Conservation (phyloP, 2,797 vertebrate genomes). For the Lophotriccus pileatus region DNA sequence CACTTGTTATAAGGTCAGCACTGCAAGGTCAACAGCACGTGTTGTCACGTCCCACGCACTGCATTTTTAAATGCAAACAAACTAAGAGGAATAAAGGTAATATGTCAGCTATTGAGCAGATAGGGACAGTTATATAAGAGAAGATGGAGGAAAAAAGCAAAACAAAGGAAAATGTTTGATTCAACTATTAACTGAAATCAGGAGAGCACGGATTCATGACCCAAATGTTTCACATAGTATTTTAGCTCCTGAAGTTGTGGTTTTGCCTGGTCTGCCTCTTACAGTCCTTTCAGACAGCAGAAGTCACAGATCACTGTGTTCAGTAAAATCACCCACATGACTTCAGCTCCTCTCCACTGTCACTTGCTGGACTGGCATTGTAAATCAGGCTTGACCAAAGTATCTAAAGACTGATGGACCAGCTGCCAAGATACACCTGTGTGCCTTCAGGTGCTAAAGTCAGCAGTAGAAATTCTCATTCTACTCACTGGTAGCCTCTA, state of each 20-base stretch:
- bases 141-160: neutral
- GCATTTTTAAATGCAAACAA: neutral
- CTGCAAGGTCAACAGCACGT: conserved; percentile 31
- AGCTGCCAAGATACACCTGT: neutral
- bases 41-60: neutral
- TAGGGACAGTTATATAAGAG: neutral
- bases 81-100: neutral
- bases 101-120: neutral
- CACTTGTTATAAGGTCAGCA: conserved; percentile 20
- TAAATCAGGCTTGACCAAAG: neutral
- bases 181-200: neutral
- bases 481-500: neutral
- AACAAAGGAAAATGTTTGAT: neutral
- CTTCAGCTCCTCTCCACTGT: neutral
- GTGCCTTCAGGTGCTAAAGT: neutral
- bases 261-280: neutral
- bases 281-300: neutral
- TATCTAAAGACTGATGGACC: neutral
- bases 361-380: neutral
- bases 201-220: neutral
- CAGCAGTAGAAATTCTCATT: neutral
- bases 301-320: neutral
- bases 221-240: neutral
- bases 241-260: neutral
- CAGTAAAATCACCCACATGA: neutral